Base-by-base conservation (phyloP, 1,140 invertebrate species). In the Adoxophyes honmai region DNA sequence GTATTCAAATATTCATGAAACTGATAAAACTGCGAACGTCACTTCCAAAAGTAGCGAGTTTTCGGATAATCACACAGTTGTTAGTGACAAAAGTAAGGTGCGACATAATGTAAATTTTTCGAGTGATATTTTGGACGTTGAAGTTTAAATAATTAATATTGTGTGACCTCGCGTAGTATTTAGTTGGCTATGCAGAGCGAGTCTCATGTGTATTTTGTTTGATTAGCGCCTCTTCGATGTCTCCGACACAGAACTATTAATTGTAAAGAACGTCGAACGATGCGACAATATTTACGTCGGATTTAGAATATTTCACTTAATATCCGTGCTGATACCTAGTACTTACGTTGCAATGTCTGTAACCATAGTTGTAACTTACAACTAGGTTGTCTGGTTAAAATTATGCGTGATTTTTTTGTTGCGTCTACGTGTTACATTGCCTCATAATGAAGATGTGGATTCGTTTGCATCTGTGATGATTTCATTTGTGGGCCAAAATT, bases 121-220 rank as follows among this genome's bases (percentile, higher is more conserved):
- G 64, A 66, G 64, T 64, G 67, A 67, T 66, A 67, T 66, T 66
- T 72, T 70, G 62, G 55, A 73, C 69, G 57, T 66, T 72, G 38
- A 67, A 60, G 65, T 62, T 60, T 51, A 62, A 65, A 65, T 60
- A 48, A 54, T 61, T 61, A 68, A 66, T 52, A 37, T 52, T 64
- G 57, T 60, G 62, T 70, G 60, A 72, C 73, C 65, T 77, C 70
- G 72, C 70, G 64, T 66, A 48, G 18, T 63, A 58, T 42, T 37
- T 63, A 54, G 69, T 60, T 60, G 63, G 64, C 66, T 63, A 68
- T 48, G 18, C 42, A 28, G 21, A 28, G 21, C 16, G 16, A 48
- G 18, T 48, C 42, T 48, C 42, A 68, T 38, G 21, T 28, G 21
- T 28, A 2, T 6, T 28, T 28, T 28, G 48, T 42, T 11, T 37